Conservation (phyloP, 2,888 invertebrate genomes). For the Hipparchia semele region DNA sequence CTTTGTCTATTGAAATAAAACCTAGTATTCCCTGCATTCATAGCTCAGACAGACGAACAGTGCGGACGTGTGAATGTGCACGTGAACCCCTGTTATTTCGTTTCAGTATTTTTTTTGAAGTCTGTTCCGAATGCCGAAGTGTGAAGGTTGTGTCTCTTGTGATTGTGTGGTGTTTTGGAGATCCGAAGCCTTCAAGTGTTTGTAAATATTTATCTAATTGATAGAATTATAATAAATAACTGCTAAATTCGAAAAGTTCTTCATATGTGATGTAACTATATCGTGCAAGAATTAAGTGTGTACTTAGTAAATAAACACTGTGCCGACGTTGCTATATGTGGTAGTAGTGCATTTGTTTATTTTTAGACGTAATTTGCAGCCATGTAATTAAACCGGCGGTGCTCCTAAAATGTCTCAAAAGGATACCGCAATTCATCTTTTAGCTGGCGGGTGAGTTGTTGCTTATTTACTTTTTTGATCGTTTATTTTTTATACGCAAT, state of each 20-base stretch:
- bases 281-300: slow-evolving; percentile 17
- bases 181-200: neutral
- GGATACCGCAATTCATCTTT: slow-evolving; percentile 96
- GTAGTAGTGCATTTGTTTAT: slow-evolving; percentile 80
- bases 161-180: slow-evolving; percentile 3
- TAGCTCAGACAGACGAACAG: slow-evolving; percentile 6
- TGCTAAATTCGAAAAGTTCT: slow-evolving; percentile 3
- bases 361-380: slow-evolving; percentile 81
- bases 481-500: slow-evolving; percentile 30
- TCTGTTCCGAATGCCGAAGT: neutral
- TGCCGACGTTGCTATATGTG: slow-evolving; percentile 51
- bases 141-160: slow-evolving; percentile 33
- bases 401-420: slow-evolving; percentile 87
- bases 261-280: slow-evolving; percentile 7
- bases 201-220: slow-evolving; percentile 12
- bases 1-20: slow-evolving; percentile 20
- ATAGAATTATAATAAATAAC: neutral
- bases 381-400: slow-evolving; percentile 76
- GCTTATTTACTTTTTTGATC: slow-evolving; percentile 2
- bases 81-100: slow-evolving; percentile 28
- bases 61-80: slow-evolving; percentile 38
- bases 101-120: neutral
- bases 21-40: slow-evolving; percentile 24
- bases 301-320: slow-evolving; percentile 32
- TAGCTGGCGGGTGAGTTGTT: slow-evolving; percentile 94